Evolutionary conservation across 1,140 invertebrate genomes (phyloP).

Genomic region (Helicoverpa armigera): DNA sequence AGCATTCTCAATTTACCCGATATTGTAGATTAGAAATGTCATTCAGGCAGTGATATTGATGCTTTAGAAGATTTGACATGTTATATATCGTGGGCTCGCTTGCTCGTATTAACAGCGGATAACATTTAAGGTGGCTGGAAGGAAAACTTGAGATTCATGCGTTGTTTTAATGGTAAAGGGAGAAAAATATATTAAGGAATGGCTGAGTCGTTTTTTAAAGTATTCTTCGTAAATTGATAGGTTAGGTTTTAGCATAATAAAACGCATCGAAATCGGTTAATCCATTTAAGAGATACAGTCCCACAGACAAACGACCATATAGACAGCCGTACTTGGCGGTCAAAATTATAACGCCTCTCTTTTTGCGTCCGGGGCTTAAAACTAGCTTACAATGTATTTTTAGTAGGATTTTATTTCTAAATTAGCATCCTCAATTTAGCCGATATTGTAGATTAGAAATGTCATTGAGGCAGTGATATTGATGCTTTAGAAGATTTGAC

Average conservation of each 20-base stretch:
- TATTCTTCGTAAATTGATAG: no score
- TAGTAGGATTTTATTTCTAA: no score
- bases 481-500: conserved; percentile 56
- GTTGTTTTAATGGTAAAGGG: background rate
- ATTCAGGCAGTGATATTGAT: conserved; percentile 58
- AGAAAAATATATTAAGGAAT: background rate
- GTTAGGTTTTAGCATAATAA: no score
- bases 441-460: conserved; percentile 57
- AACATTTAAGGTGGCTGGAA: background rate
- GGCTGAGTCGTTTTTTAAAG: no score
- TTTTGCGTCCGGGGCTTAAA: no score
- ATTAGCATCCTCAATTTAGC: conserved; percentile 45
- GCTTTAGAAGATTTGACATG: conserved; percentile 53
- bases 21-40: conserved; percentile 59
- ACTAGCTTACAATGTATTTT: no score
- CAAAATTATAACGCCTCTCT: no score
- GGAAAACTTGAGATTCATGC: background rate
- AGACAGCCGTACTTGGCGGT: no score
- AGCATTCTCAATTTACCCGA: conserved; percentile 44
- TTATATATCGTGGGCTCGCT: conserved; percentile 44
- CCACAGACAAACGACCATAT: no score
- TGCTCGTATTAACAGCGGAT: conserved; percentile 31
- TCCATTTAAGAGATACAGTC: no score
- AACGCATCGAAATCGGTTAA: no score
- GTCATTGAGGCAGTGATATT: conserved; percentile 58